Percentiles rank a stretch among this genome's conserved stretches.
Evolutionary conservation across 2,888 invertebrate genomes (phyloP).

Genomic region (Mythimna albipuncta): DNA sequence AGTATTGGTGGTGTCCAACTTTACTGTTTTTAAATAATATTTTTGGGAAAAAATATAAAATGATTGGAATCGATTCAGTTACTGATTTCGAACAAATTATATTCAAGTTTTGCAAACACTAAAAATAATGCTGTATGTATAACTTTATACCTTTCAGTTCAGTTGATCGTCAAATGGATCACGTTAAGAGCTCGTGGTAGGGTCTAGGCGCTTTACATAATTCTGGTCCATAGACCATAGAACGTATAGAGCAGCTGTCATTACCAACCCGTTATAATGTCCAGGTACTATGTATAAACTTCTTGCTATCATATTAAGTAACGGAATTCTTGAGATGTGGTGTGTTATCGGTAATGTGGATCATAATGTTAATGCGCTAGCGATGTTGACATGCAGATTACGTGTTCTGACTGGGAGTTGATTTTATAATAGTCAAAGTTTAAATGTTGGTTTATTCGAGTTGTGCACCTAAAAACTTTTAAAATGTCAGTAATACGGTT

Average conservation of each 20-base stretch:
- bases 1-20: too few relatives aligned
- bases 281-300: slow-evolving; percentile 50
- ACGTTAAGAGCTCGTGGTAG: too few relatives aligned
- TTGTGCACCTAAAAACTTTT: neutral
- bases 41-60: too few relatives aligned
- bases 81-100: too few relatives aligned
- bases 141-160: too few relatives aligned
- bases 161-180: too few relatives aligned
- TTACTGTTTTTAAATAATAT: too few relatives aligned
- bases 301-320: slow-evolving; percentile 63
- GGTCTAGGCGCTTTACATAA: slow-evolving; percentile 67
- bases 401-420: slow-evolving; percentile 3
- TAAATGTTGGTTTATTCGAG: neutral
- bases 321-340: slow-evolving; percentile 58
- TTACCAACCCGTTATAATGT: slow-evolving; percentile 65
- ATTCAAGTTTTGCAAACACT: too few relatives aligned
- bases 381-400: slow-evolving; percentile 30
- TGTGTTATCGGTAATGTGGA: slow-evolving; percentile 50
- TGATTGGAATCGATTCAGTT: too few relatives aligned
- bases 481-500: neutral
- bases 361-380: slow-evolving; percentile 44
- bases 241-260: slow-evolving; percentile 50
- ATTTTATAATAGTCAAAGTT: slow-evolving; percentile 1
- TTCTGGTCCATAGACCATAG: slow-evolving; percentile 57
- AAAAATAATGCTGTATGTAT: too few relatives aligned